Conservation (phyloP, 2,888 invertebrate genomes). For the Eupsilia transversa region DNA sequence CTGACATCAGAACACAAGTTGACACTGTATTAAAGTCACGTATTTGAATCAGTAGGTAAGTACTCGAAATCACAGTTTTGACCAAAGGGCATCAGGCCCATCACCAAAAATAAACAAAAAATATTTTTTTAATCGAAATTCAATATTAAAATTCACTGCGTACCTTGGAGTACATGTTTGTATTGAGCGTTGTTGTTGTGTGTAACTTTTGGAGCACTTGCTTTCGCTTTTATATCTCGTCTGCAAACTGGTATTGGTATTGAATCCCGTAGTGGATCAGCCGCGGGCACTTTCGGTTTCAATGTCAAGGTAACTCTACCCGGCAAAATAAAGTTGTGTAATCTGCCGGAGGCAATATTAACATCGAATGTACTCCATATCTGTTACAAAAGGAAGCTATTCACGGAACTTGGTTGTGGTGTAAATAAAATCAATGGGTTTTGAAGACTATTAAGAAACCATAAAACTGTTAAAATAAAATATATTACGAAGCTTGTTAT, state of each 20-base stretch:
- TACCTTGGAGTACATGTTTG: slow-evolving; percentile 89
- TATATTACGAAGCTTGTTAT: slow-evolving; percentile 1
- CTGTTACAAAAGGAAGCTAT: slow-evolving; percentile 69
- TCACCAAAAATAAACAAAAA: not conserved
- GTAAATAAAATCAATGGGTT: slow-evolving; percentile 33
- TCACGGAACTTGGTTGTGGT: slow-evolving; percentile 65
- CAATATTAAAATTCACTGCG: slow-evolving; percentile 61
- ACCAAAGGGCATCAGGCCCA: not conserved
- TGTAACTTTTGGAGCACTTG: slow-evolving; percentile 84
- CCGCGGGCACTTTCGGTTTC: slow-evolving; percentile 80
- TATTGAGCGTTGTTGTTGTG: slow-evolving; percentile 80
- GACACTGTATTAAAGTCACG: slow-evolving; percentile 19
- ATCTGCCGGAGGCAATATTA: slow-evolving; percentile 59
- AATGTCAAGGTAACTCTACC: slow-evolving; percentile 84
- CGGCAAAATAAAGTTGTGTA: slow-evolving; percentile 73
- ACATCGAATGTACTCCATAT: slow-evolving; percentile 44
- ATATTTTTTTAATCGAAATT: slow-evolving; percentile 17
- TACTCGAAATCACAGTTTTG: slow-evolving; percentile 1
- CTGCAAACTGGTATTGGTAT: slow-evolving; percentile 81
- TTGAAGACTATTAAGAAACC: slow-evolving; percentile 6
- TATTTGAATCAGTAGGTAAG: not conserved
- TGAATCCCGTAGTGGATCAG: slow-evolving; percentile 71
- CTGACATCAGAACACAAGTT: not conserved
- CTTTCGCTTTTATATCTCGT: slow-evolving; percentile 86
- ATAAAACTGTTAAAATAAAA: slow-evolving; percentile 12